Evolutionary conservation across 1,140 invertebrate genomes (phyloP), one percentile per base, ranked within the genome.

Genomic region (Drosophila serrata): DNA sequence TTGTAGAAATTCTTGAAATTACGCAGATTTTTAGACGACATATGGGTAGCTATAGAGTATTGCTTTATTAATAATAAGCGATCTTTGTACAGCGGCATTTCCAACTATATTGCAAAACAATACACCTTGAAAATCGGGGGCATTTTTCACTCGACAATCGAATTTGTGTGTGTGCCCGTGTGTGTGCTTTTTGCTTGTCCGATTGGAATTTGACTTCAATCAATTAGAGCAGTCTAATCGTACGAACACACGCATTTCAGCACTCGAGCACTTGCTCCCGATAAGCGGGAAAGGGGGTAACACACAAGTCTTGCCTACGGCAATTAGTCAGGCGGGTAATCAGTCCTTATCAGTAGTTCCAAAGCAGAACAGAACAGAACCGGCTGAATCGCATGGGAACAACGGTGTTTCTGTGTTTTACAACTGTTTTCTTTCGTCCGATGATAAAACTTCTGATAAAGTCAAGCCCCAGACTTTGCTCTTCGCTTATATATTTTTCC

Each of bases 131-230:
- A 60, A 63, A 40, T 31, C 17, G 37, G 61, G 24, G 29, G 22
- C 56, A n/a, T 13, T 40, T 64, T 64, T 33, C 60, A 57, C 35
- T 22, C 6, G 31, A 13, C 56, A 3, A 11, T 33, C 27, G 15
- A 15, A 27, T 6, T 33, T 33, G 33, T 57, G 19, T n/a, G 22
- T 22, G 19, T 53, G 49, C 9, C 22, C 19, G 46, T 40, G 12
- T 39, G 49, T 19, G 46, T 7, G 22, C 19, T n/a, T n/a, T n/a
- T 15, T n/a, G 17, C 40, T 43, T 67, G 67, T 49, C 42, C 53
- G 64, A 58, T 77, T 86, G 81, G 81, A 84, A 84, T 85, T 85
- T 86, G 81, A 81, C 63, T 78, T 81, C 62, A 62, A 86, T 84
- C 81, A 81, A 81, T 84, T 85, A 77, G n/a, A 53, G 49, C 43